Conservation (phyloP, 1,140 invertebrate species). For the Pseudoatta argentina region DNA sequence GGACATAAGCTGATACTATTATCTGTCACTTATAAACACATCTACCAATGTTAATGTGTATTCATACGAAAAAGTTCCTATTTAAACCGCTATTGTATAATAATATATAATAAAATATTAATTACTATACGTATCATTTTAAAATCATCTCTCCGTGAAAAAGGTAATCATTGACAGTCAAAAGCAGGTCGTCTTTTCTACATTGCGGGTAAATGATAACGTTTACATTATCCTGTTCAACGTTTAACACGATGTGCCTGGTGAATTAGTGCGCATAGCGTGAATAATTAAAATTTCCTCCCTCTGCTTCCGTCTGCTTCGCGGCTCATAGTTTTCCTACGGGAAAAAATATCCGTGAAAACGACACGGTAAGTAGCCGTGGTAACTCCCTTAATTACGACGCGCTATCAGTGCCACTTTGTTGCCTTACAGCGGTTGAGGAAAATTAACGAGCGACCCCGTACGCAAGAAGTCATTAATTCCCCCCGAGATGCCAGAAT, state of each 20-base stretch:
- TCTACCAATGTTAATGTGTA: too few species aligned
- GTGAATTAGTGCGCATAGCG: constrained; percentile 28
- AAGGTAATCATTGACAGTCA: neutral
- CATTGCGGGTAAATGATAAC: constrained; percentile 35
- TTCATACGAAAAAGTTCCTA: too few species aligned
- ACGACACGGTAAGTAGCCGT: constrained; percentile 61
- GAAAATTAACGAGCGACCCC: constrained; percentile 70
- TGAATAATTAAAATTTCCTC: constrained; percentile 45
- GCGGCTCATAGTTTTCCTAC: constrained; percentile 10
- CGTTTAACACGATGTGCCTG: constrained; percentile 19
- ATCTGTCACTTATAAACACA: too few species aligned
- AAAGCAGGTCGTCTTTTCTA: constrained; percentile 1
- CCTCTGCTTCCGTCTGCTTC: neutral
- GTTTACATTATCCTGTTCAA: constrained; percentile 18
- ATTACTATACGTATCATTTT: neutral
- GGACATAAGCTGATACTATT: too few species aligned
- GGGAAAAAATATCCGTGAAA: constrained; percentile 42
- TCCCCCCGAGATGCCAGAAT: constrained; percentile 53
- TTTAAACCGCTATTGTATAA: too few species aligned
- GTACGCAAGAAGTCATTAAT: constrained; percentile 67
- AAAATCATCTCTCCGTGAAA: neutral
- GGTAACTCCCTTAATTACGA: constrained; percentile 70
- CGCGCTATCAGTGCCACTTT: constrained; percentile 63
- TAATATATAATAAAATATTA: constrained; percentile 1
- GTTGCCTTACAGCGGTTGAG: constrained; percentile 66